Conservation (phyloP, 2,113 vertebrate genomes). For the Aramus guarauna region DNA sequence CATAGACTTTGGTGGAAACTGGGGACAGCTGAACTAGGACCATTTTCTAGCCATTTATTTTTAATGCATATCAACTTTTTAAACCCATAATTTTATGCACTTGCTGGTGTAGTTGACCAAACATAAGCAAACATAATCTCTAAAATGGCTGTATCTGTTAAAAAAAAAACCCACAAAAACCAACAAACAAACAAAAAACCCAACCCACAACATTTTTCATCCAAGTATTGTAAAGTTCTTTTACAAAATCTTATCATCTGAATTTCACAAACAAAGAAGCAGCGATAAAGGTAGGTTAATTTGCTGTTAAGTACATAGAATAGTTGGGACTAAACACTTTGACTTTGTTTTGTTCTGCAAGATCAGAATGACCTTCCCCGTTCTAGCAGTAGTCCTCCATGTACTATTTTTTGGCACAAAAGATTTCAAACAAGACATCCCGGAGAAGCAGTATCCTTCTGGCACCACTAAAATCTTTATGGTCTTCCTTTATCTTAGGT, state of each 20-base stretch:
- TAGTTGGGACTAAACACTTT: background rate
- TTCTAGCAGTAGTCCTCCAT: background rate
- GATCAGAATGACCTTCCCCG: background rate
- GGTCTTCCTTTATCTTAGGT: background rate
- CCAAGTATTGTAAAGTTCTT: background rate
- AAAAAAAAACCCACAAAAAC: background rate
- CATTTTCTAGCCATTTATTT: background rate
- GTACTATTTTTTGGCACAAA: background rate
- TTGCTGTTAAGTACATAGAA: background rate
- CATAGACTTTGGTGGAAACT: background rate
- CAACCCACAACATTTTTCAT: background rate
- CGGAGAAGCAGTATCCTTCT: background rate
- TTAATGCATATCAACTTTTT: background rate
- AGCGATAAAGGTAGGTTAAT: background rate
- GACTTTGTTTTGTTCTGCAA: background rate
- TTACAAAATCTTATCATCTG: background rate
- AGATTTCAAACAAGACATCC: background rate
- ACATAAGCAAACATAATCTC: background rate
- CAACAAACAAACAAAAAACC: background rate
- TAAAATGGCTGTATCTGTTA: background rate
- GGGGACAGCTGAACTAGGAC: background rate
- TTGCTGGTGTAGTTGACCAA: background rate
- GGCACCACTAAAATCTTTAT: background rate
- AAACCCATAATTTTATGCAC: background rate
- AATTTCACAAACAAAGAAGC: background rate